Evolutionary conservation across 37 sponge, comb jelly and placozoan species (phyloP).

Genomic region (Amphimedon queenslandica): DNA sequence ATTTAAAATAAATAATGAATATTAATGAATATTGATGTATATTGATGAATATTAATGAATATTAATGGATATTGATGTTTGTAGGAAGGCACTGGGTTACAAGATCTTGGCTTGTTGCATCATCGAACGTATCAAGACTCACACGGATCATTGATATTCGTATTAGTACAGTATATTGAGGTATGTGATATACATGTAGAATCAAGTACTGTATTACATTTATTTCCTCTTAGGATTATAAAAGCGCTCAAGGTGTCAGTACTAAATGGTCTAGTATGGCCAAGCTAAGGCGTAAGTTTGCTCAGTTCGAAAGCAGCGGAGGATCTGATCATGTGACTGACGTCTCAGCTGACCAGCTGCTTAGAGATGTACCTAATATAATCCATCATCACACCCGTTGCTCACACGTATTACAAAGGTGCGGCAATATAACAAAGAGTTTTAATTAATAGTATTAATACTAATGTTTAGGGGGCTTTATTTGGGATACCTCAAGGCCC

Average conservation of each 20-base stretch:
- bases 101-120: slow-evolving; percentile 59
- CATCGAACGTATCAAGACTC: slow-evolving; percentile 56
- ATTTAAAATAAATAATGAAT: not conserved
- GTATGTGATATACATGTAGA: not conserved
- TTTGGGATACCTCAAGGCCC: slow-evolving; percentile 72
- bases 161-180: slow-evolving; percentile 41
- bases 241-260: not conserved
- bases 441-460: not conserved
- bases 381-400: slow-evolving; percentile 32
- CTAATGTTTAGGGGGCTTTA: slow-evolving; percentile 66
- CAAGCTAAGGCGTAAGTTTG: slow-evolving; percentile 6
- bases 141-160: slow-evolving; percentile 52
- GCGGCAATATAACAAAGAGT: not conserved
- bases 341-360: slow-evolving; percentile 39
- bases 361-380: slow-evolving; percentile 32
- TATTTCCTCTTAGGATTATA: slow-evolving; percentile 1
- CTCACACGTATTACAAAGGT: slow-evolving; percentile 20
- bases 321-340: not conserved
- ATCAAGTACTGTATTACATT: not conserved
- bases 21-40: not conserved
- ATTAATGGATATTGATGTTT: not conserved
- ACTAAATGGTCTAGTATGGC: slow-evolving; percentile 20
- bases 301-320: not conserved
- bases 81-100: slow-evolving; percentile 27
- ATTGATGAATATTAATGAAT: not conserved